These are phyloP conservation scores for Solenopsis fugax DNA, from an alignment of 1,140 invertebrate genomes.

Conservation along the genomic window DNA sequence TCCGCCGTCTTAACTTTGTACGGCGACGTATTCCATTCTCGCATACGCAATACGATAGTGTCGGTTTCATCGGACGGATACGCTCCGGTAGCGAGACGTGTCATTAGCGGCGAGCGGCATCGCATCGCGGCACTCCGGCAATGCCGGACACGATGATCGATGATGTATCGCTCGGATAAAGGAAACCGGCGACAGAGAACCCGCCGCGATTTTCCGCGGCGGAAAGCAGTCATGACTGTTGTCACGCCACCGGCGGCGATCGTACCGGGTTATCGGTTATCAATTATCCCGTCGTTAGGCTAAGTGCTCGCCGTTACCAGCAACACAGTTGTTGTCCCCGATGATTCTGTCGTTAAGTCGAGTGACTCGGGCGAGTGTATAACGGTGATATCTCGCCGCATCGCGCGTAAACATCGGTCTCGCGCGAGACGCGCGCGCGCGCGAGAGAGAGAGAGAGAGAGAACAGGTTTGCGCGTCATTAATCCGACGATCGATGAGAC, in stretches of 20 bases:
- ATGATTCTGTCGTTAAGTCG: slow-evolving; percentile 54
- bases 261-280: slow-evolving; percentile 48
- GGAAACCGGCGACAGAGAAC: slow-evolving; percentile 33
- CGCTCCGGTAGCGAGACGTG: slow-evolving; percentile 51
- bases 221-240: slow-evolving; percentile 1
- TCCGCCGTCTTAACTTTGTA: slow-evolving; percentile 33
- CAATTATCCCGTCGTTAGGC: slow-evolving; percentile 59
- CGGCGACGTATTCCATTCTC: slow-evolving; percentile 24
- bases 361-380: slow-evolving; percentile 52
- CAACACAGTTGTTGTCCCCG: slow-evolving; percentile 41
- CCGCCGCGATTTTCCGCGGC: slow-evolving; percentile 51
- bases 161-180: slow-evolving; percentile 43
- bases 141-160: slow-evolving; percentile 41
- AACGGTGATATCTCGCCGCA: slow-evolving; percentile 44
- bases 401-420: slow-evolving; percentile 53
- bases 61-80: not conserved
- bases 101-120: slow-evolving; percentile 46
- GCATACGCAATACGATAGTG: slow-evolving; percentile 13
- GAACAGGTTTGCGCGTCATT: slow-evolving; percentile 69
- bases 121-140: too few species aligned
- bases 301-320: slow-evolving; percentile 52
- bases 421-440: slow-evolving; percentile 7
- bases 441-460: not conserved
- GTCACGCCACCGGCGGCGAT: slow-evolving; percentile 7
- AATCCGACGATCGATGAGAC: slow-evolving; percentile 63